phyloP scores from a whole-genome alignment of 2,888 invertebrate genomes.

The Galerucella pusilla region DNA sequence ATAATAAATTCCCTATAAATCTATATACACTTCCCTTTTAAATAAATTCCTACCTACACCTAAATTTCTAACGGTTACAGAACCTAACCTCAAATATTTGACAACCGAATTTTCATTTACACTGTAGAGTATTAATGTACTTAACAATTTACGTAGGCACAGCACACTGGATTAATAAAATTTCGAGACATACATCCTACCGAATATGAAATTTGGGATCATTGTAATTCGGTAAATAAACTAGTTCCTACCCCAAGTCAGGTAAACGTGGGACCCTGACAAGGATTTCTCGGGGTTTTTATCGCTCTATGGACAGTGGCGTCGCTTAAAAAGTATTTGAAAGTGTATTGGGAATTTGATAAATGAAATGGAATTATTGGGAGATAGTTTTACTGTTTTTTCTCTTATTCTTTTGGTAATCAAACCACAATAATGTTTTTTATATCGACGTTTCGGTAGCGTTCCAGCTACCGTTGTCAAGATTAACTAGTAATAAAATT shows the following conservation, averaged over 20 bases:
- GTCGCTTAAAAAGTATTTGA: too few species aligned
- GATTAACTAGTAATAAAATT: too few species aligned
- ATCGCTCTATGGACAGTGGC: not conserved
- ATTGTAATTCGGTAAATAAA: constrained; percentile 30
- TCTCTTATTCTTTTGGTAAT: too few species aligned
- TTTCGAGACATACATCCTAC: constrained; percentile 13
- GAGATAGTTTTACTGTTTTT: too few species aligned
- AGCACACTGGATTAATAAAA: constrained; percentile 10
- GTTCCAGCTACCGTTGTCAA: too few species aligned
- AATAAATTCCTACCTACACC: too few species aligned
- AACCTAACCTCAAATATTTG: not conserved
- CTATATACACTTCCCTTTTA: too few species aligned
- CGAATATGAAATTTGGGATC: constrained; percentile 14
- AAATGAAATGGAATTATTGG: too few species aligned
- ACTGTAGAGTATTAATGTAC: constrained; percentile 1
- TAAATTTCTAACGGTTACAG: not conserved
- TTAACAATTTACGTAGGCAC: not conserved
- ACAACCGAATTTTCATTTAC: not conserved
- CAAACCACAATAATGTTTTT: too few species aligned
- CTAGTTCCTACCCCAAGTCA: constrained; percentile 24
- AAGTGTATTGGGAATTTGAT: too few species aligned
- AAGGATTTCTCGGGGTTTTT: not conserved
- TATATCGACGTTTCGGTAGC: too few species aligned
- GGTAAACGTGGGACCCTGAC: constrained; percentile 15
- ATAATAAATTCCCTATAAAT: too few species aligned